Percentiles rank a stretch among this genome's conserved stretches.
Evolutionary conservation across 1,140 invertebrate genomes (phyloP).

Genomic region (Drosophila suzukii): DNA sequence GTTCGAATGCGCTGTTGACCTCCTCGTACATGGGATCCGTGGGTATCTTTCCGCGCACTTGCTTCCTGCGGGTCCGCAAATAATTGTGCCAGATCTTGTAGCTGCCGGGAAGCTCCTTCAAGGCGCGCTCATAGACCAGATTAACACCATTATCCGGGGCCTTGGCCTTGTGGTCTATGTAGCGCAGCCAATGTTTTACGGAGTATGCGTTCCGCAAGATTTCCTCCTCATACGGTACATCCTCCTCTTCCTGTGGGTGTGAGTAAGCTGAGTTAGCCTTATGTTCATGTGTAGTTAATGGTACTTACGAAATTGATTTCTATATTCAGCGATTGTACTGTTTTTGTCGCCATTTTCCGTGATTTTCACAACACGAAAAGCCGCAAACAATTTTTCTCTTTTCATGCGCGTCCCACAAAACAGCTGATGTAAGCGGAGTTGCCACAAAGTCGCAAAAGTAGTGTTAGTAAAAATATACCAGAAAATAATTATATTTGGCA

Average conservation of each 20-base stretch:
- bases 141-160: conserved; percentile 93
- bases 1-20: conserved; percentile 98
- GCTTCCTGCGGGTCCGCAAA: conserved; percentile 92
- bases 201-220: conserved; percentile 98
- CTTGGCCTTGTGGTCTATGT: conserved; percentile 97
- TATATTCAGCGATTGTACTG: conserved; percentile 27
- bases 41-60: conserved; percentile 92
- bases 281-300: fast-evolving
- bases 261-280: neutral
- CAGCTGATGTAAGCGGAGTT: conserved; percentile 49
- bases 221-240: conserved; percentile 99
- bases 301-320: conserved; percentile 70
- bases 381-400: conserved; percentile 61
- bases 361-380: conserved; percentile 51
- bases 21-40: conserved; percentile 95
- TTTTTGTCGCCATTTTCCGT: conserved; percentile 54
- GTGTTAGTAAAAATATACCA: neutral
- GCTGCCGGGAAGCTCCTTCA: conserved; percentile 98
- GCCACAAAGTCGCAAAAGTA: conserved; percentile 13
- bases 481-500: neutral
- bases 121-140: conserved; percentile 96
- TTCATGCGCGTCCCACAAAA: conserved; percentile 39
- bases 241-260: conserved; percentile 91
- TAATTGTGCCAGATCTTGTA: conserved; percentile 99
- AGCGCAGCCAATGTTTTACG: conserved; percentile 98